phyloP scores from a whole-genome alignment of 2,888 invertebrate species.

The Anaspis maculata region DNA sequence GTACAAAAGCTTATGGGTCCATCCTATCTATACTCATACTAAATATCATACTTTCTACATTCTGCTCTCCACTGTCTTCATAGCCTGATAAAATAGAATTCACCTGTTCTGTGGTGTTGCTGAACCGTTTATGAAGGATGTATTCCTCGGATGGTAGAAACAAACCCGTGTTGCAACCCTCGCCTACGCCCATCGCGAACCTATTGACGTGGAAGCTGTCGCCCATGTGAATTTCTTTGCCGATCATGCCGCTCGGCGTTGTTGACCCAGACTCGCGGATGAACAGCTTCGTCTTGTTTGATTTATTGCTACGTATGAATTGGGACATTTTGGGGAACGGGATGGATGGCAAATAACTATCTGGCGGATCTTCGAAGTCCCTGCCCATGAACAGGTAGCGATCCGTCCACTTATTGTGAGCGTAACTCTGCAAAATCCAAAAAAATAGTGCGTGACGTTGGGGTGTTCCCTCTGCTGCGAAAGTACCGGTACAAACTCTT shows the following conservation, averaged over 20 bases:
- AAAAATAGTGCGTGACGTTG: constrained; percentile 33
- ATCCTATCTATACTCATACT: no score
- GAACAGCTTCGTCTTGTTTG: constrained; percentile 1
- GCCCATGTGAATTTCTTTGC: constrained; percentile 85
- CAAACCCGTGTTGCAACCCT: constrained; percentile 43
- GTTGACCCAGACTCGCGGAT: neutral
- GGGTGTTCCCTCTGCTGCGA: constrained; percentile 47
- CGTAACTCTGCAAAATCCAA: constrained; percentile 20
- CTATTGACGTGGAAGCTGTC: constrained; percentile 52
- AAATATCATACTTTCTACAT: no score
- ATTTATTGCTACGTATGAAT: constrained; percentile 31
- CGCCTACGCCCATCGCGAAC: constrained; percentile 43
- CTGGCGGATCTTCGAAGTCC: constrained; percentile 35
- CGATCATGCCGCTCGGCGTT: constrained; percentile 3
- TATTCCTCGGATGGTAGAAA: constrained; percentile 36
- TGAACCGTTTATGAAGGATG: constrained; percentile 19
- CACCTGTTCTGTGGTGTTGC: constrained; percentile 8
- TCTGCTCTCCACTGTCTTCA: no score
- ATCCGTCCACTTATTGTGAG: constrained; percentile 43
- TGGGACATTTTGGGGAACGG: constrained; percentile 32
- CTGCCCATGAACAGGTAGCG: constrained; percentile 51
- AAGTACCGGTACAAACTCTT: constrained; percentile 50
- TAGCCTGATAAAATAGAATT: no score
- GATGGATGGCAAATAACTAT: constrained; percentile 33
- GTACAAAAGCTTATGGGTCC: no score